Percentiles rank a stretch among this genome's conserved stretches.
phyloP scores from a whole-genome alignment of 2,797 vertebrate genomes.

The Aselliscus stoliczkanus region DNA sequence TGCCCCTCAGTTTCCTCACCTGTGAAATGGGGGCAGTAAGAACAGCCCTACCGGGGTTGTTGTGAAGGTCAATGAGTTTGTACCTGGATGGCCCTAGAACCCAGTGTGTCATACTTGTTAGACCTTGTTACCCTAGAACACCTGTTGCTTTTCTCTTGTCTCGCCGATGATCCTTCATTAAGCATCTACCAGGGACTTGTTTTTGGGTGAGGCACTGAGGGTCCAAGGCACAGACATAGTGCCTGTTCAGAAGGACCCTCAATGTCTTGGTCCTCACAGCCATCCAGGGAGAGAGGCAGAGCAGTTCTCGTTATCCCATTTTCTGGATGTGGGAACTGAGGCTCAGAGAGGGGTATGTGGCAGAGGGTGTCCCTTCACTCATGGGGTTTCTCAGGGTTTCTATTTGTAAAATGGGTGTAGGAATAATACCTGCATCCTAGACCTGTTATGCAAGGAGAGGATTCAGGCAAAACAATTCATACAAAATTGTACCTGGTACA shows the following conservation, averaged over 20 bases:
- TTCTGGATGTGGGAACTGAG: neutral
- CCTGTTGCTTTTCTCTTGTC: rapidly evolving
- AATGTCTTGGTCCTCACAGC: neutral
- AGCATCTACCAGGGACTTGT: neutral
- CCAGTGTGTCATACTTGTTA: rapidly evolving
- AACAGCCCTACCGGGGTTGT: neutral
- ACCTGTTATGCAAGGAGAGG: no score
- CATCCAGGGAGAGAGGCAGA: neutral
- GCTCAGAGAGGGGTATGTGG: neutral
- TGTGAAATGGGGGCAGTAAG: neutral
- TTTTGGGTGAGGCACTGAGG: neutral
- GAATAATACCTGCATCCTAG: rapidly evolving
- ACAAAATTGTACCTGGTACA: no score
- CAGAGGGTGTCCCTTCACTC: neutral
- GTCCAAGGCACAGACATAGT: rapidly evolving
- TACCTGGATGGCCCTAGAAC: neutral
- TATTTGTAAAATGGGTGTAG: neutral
- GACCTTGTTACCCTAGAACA: neutral
- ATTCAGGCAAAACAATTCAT: neutral
- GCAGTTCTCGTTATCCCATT: neutral
- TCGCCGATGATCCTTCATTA: no score
- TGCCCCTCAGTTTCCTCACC: slow-evolving; percentile 8
- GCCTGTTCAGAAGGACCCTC: neutral
- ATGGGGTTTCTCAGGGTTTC: neutral
- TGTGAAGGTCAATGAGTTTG: neutral